Percentiles rank a stretch among this genome's conserved stretches.
Evolutionary conservation across 2,888 invertebrate genomes (phyloP).

Genomic region (Plebejus argus): DNA sequence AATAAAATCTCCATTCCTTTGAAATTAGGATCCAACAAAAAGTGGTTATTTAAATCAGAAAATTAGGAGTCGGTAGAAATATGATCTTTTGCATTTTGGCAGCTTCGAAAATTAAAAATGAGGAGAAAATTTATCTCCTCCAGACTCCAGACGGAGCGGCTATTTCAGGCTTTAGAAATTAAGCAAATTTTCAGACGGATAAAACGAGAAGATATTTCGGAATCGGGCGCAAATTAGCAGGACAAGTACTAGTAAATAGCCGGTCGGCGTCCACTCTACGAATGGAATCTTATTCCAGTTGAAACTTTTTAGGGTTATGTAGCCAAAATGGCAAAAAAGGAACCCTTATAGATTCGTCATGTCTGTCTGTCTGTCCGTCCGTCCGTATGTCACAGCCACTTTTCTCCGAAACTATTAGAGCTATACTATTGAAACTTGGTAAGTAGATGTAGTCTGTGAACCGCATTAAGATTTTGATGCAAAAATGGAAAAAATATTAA

Average conservation of each 20-base stretch:
- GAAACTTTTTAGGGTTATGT: too few relatives aligned
- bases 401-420: too few relatives aligned
- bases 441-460: too few relatives aligned
- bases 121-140: neutral
- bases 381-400: too few relatives aligned
- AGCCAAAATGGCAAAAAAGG: too few relatives aligned
- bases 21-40: constrained; percentile 24
- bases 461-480: too few relatives aligned
- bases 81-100: constrained; percentile 6
- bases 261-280: neutral
- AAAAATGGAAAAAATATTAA: too few relatives aligned
- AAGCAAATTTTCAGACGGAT: neutral
- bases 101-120: constrained; percentile 4
- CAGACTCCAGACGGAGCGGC: neutral
- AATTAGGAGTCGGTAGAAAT: constrained; percentile 23
- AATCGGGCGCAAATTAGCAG: neutral
- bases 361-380: too few relatives aligned
- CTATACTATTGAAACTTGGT: too few relatives aligned
- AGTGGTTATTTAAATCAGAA: constrained; percentile 18
- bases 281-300: neutral
- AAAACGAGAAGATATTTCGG: neutral
- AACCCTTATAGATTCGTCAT: too few relatives aligned
- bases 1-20: constrained; percentile 29
- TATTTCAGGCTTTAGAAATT: neutral
- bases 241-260: neutral